A percentile compares a stretch with the other conserved stretches of the same genome.
phyloP scores from a whole-genome alignment of 2,113 vertebrate genomes.

The Poecile atricapillus region DNA sequence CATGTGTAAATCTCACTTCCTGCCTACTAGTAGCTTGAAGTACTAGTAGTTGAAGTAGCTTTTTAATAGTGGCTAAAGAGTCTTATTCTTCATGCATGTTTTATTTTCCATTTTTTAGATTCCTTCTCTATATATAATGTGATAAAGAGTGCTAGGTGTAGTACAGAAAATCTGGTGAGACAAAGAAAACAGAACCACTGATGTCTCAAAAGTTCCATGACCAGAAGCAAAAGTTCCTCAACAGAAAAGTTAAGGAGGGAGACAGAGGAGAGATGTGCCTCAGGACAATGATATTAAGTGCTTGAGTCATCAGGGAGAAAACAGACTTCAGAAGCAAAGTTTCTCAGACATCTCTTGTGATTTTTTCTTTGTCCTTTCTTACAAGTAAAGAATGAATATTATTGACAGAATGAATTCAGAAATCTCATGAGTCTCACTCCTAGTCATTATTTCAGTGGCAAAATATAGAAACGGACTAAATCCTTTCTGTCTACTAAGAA shows the following conservation, averaged over 20 bases:
- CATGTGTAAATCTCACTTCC: slow-evolving; percentile 7
- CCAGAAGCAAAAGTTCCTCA: neutral
- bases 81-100: neutral
- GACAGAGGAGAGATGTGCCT: neutral
- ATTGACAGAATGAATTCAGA: neutral
- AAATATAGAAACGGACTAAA: neutral
- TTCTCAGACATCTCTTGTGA: neutral
- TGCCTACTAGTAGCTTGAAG: neutral
- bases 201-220: neutral
- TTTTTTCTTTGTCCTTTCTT: neutral
- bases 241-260: neutral
- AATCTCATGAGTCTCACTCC: neutral
- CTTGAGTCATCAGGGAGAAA: neutral
- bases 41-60: neutral
- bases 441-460: neutral
- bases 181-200: neutral
- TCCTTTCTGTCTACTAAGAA: neutral
- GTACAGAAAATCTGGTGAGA: neutral
- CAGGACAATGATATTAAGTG: neutral
- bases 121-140: neutral
- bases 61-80: neutral
- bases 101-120: neutral
- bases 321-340: neutral
- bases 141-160: neutral
- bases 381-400: neutral